Evolutionary conservation across 2,113 vertebrate genomes (phyloP).

Genomic region (Macquaria ambigua): DNA sequence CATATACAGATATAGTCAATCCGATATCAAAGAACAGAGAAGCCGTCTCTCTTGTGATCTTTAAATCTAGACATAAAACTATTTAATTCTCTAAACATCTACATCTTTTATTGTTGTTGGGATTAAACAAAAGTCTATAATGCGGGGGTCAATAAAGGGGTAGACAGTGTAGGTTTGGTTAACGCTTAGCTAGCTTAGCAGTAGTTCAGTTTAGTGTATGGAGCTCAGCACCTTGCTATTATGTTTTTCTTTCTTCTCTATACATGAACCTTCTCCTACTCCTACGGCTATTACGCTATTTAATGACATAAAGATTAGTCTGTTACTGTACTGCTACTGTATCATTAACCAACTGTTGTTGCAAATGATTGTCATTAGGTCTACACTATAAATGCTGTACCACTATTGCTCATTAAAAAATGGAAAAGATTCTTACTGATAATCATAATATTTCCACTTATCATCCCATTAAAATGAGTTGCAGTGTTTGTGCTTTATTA

Average conservation of each 20-base stretch:
- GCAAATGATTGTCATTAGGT: slow-evolving; percentile 8
- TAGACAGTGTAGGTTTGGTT: neutral
- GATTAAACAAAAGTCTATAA: neutral
- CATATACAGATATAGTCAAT: neutral
- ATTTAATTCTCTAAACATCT: neutral
- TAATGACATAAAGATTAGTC: neutral
- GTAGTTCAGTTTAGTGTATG: neutral
- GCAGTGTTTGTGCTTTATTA: neutral
- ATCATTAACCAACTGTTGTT: neutral
- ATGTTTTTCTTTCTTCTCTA: no score
- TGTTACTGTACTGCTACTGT: neutral
- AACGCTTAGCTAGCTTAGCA: neutral
- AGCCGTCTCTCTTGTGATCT: neutral
- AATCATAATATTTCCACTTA: slow-evolving; percentile 12
- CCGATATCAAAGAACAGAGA: neutral
- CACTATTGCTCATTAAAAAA: slow-evolving; percentile 16
- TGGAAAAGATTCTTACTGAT: neutral
- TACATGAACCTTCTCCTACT: neutral
- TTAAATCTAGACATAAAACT: neutral
- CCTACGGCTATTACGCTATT: neutral
- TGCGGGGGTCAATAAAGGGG: neutral
- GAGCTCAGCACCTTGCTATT: neutral
- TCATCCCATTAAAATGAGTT: neutral
- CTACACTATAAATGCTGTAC: neutral
- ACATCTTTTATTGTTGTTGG: neutral